Percentiles rank a stretch among this genome's conserved stretches.
Conservation (phyloP, 1,140 invertebrate species). For the Caenorhabditis briggsae region DNA sequence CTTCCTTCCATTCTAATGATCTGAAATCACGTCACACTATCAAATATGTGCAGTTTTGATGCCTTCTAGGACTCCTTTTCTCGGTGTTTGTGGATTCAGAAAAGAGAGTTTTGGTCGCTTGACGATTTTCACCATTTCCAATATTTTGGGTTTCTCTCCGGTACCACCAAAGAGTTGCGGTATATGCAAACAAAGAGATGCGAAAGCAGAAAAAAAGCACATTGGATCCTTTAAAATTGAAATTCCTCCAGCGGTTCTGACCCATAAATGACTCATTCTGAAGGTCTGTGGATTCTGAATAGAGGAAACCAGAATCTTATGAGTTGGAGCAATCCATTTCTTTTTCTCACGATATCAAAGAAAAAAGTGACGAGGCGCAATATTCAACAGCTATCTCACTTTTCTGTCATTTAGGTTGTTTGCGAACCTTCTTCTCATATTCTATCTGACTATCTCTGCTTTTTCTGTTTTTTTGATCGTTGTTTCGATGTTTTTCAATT, state of each 20-base stretch:
- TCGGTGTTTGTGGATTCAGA: constrained; percentile 7
- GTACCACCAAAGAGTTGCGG: constrained; percentile 13
- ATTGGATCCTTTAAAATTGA: constrained; percentile 22
- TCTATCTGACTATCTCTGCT: background rate
- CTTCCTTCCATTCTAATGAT: constrained; percentile 38
- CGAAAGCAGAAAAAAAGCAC: background rate
- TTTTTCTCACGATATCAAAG: constrained; percentile 55
- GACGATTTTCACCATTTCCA: background rate
- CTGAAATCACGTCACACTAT: constrained; percentile 49
- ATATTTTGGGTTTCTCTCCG: background rate
- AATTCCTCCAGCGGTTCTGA: constrained; percentile 23
- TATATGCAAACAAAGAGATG: constrained; percentile 14
- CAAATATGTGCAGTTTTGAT: constrained; percentile 46
- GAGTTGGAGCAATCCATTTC: background rate
- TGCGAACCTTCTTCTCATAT: constrained; percentile 10
- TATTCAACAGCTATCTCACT: constrained; percentile 50
- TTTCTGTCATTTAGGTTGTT: constrained; percentile 18
- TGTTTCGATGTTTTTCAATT: background rate
- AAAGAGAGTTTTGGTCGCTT: constrained; percentile 4
- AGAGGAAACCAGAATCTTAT: background rate
- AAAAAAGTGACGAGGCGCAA: constrained; percentile 19
- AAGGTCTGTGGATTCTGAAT: background rate
- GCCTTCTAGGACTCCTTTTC: background rate
- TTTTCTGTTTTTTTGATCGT: background rate
- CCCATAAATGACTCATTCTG: constrained; percentile 41